Evolutionary conservation across 2,797 vertebrate genomes (phyloP), one percentile per base, ranked within the genome.

Genomic region (Linurgus olivaceus): DNA sequence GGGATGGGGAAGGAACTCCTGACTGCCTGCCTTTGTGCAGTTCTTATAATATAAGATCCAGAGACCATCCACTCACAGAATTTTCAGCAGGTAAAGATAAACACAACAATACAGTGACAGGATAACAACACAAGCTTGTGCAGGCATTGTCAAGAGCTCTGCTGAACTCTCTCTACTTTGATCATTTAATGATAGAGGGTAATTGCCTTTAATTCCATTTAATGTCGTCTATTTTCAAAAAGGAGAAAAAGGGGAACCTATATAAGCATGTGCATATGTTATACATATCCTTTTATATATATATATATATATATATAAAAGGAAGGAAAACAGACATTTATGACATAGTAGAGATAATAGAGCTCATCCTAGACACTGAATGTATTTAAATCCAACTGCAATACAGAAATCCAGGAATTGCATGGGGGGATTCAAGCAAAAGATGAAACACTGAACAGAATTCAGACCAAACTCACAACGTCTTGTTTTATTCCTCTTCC

Each of bases 81-180:
- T 7, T 58, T n/a, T 21, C 35, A 44, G 38, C 35, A 51, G 16
- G 68, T 13, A 10, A 58, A 33, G 12, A 82, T 31, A 17, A 89
- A 81, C 0, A 3, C 42, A 18, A 40, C 0, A 2, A 18, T 20
- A 15, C 0, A 20, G 7, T 31, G 17, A 91, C 17, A 70, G 31
- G 11, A 5, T 11, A 79, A 66, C 5, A 7, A 86, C 3, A 8
- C 24, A 50, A 87, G 55, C 38, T 48, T 23, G 7, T 31, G 62
- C 6, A 8, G 5, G 9, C 21, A 28, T 2, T 75, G 59, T 44
- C 55, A 87, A 76, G 44, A 87, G 25, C 33, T 71, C 33, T 73
- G 33, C 31, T 55, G 18, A 93, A 18, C 31, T 70, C n/a, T 38
- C 40, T 33, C 23, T 47, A 42, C 23, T 24, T 85, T 35, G 17